Percentiles rank a stretch among this genome's conserved stretches.
These are phyloP conservation scores for Solea solea DNA, from an alignment of 2,113 vertebrate species.

Conservation along the genomic window DNA sequence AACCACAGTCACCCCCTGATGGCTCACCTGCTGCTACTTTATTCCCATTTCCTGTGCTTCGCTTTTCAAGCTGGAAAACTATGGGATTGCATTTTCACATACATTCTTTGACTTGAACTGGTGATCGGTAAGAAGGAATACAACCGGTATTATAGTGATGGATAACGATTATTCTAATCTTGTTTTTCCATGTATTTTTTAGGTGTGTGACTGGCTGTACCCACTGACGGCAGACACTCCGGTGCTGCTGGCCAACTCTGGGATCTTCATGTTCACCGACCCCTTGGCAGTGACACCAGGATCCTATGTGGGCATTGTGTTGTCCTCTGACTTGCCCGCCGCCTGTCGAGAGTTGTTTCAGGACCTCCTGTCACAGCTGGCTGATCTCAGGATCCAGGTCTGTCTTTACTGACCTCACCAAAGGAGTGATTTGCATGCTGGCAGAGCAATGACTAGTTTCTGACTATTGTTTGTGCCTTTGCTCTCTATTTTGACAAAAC, in stretches of 20 bases:
- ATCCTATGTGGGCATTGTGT: constrained; percentile 90
- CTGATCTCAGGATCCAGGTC: constrained; percentile 92
- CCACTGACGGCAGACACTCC: constrained; percentile 88
- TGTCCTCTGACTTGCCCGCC: constrained; percentile 91
- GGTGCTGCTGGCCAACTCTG: constrained; percentile 89
- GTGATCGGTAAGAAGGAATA: background rate
- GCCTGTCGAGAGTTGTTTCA: constrained; percentile 85
- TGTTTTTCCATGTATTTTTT: constrained; percentile 28
- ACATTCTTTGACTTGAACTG: too few species aligned
- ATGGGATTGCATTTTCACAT: too few species aligned
- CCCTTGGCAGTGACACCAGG: constrained; percentile 84
- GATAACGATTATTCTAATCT: too few species aligned
- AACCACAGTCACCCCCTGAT: too few species aligned
- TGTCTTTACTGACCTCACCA: constrained; percentile 8
- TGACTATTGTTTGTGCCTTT: too few species aligned
- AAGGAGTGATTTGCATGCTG: too few species aligned
- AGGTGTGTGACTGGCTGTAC: constrained; percentile 95
- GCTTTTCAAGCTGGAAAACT: too few species aligned
- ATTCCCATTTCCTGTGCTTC: too few species aligned
- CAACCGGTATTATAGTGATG: background rate
- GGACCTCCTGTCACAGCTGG: constrained; percentile 87
- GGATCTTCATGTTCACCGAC: constrained; percentile 96
- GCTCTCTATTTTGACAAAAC: too few species aligned
- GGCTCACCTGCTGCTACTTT: too few species aligned
- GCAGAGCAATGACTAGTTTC: too few species aligned